phyloP scores from a whole-genome alignment of 2,113 vertebrate genomes.

The Cyanoliseus patagonus region DNA sequence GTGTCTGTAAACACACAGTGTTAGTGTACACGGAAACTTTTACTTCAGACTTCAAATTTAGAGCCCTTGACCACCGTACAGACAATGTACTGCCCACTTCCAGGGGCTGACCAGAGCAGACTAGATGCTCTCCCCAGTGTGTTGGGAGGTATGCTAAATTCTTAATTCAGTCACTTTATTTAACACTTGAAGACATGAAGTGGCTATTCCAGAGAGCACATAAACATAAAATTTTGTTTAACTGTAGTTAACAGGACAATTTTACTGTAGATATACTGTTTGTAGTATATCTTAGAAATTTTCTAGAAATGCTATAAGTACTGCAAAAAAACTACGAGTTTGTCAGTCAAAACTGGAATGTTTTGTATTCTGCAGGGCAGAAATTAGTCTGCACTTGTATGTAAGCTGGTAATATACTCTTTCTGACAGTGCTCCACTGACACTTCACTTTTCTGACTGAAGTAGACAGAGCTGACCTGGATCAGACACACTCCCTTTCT shows the following conservation, averaged over 20 bases:
- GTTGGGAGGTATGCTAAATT: neutral
- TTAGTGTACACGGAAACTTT: neutral
- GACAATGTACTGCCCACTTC: neutral
- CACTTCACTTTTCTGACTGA: neutral
- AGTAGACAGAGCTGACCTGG: neutral
- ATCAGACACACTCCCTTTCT: neutral
- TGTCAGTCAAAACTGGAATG: neutral
- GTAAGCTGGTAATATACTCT: neutral
- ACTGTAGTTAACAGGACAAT: neutral
- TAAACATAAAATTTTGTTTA: neutral
- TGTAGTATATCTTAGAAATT: neutral
- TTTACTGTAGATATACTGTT: neutral
- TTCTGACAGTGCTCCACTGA: neutral
- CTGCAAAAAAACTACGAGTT: neutral
- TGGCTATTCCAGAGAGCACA: neutral
- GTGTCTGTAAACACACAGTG: neutral
- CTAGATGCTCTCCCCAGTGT: neutral
- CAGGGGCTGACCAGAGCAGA: neutral
- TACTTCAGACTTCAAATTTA: neutral
- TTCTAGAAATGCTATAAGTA: neutral
- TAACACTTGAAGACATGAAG: neutral
- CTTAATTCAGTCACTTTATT: neutral
- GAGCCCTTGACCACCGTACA: neutral
- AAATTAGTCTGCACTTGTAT: accelerated
- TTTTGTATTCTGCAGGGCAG: neutral